Evolutionary conservation across 2,888 invertebrate genomes (phyloP).

Genomic region (Keiferia lycopersicella): DNA sequence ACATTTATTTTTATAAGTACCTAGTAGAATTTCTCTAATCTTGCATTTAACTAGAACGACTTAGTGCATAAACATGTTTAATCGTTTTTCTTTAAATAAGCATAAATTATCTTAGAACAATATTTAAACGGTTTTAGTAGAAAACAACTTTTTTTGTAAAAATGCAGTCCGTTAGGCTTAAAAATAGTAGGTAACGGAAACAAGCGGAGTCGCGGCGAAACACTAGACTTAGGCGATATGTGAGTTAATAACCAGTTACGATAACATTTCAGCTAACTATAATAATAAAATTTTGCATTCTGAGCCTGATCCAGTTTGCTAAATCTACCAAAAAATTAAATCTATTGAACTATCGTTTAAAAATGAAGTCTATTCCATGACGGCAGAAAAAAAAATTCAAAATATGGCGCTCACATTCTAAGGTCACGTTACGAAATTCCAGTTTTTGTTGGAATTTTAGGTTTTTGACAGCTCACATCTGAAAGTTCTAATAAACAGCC

Average conservation of each 20-base stretch:
- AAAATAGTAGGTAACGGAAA: conserved; percentile 42
- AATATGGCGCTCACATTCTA: no score
- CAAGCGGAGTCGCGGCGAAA: conserved; percentile 36
- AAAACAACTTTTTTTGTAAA: conserved; percentile 43
- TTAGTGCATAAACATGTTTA: conserved; percentile 55
- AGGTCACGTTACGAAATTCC: no score
- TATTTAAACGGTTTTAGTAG: conserved; percentile 37
- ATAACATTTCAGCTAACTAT: conserved; percentile 34
- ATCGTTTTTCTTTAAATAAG: conserved; percentile 30
- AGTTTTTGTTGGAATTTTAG: no score
- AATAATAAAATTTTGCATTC: conserved; percentile 20
- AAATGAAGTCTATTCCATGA: no score
- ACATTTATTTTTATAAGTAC: conserved; percentile 58
- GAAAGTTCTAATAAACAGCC: no score
- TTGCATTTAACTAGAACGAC: conserved; percentile 56
- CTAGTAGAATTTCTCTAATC: conserved; percentile 53
- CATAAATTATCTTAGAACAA: conserved; percentile 39
- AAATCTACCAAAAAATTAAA: background rate
- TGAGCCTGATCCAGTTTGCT: conserved; percentile 10
- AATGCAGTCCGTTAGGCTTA: conserved; percentile 52
- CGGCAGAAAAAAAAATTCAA: no score
- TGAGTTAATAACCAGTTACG: conserved; percentile 34
- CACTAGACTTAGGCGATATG: conserved; percentile 45
- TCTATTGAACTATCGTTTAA: background rate
- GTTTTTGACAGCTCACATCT: no score